Evolutionary conservation across 2,888 invertebrate genomes (phyloP).

Genomic region (Tethea ocularis): DNA sequence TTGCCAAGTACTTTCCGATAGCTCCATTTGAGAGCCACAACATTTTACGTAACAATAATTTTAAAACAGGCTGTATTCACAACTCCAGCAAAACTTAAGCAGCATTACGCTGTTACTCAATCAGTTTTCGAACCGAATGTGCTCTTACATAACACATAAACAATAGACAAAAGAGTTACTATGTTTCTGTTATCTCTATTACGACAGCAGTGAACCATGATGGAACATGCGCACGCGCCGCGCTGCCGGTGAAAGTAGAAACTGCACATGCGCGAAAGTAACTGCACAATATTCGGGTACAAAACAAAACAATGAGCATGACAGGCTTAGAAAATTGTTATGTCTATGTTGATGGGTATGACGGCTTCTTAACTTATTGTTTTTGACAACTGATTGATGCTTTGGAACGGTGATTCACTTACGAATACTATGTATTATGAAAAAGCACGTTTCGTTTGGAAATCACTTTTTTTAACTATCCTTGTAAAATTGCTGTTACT

Average conservation of each 20-base stretch:
- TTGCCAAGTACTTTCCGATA: no score
- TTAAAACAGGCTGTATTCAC: background rate
- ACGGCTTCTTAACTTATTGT: background rate
- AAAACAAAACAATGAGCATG: constrained; percentile 32
- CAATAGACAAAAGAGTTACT: constrained; percentile 2
- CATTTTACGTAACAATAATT: background rate
- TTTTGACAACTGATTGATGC: background rate
- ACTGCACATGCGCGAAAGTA: constrained; percentile 48
- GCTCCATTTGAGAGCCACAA: no score
- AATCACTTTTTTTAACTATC: no score
- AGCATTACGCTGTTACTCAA: background rate
- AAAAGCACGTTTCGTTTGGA: no score
- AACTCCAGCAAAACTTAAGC: background rate
- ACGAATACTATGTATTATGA: no score
- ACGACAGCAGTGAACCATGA: constrained; percentile 34
- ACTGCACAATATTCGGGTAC: constrained; percentile 38
- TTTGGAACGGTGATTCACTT: background rate
- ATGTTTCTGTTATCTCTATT: constrained; percentile 16
- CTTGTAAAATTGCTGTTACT: no score
- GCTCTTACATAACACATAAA: constrained; percentile 7
- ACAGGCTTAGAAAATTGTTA: background rate
- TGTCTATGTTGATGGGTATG: background rate
- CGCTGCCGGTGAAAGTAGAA: constrained; percentile 55
- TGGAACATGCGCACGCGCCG: constrained; percentile 23
- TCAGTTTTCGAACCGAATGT: background rate